Evolutionary conservation across 2,113 vertebrate genomes (phyloP).

Genomic region (Gymnogyps californianus): DNA sequence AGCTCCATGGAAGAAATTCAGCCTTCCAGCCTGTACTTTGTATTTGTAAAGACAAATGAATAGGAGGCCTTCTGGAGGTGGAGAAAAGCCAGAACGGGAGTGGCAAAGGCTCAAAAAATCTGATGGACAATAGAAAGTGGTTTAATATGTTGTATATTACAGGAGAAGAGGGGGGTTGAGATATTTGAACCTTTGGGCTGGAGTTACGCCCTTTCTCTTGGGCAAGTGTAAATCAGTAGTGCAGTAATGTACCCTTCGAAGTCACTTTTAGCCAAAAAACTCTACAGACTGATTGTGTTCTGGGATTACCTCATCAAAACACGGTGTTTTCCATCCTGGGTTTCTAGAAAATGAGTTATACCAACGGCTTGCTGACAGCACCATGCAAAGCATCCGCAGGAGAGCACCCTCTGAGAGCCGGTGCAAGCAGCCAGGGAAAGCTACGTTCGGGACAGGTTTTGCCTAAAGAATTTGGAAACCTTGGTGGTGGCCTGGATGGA

Average conservation of each 20-base stretch:
- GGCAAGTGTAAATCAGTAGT: not conserved
- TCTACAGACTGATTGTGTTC: not conserved
- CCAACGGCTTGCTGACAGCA: not conserved
- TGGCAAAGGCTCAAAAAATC: not conserved
- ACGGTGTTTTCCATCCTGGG: not conserved
- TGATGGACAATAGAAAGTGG: not conserved
- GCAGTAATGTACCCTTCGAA: not conserved
- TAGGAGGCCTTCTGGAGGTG: constrained; percentile 4
- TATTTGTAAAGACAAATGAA: not conserved
- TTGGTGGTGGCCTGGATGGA: not conserved
- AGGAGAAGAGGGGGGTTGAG: not conserved
- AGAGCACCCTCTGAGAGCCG: not conserved
- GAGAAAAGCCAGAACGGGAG: not conserved
- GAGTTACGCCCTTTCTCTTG: not conserved
- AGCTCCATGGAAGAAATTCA: not conserved
- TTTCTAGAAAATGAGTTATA: not conserved
- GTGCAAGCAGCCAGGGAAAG: not conserved
- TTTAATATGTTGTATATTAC: not conserved
- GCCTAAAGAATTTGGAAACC: not conserved
- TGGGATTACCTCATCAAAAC: not conserved
- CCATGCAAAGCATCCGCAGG: not conserved
- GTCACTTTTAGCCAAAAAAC: not conserved
- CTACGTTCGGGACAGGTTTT: not conserved
- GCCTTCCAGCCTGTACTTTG: not conserved
- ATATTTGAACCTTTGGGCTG: not conserved